Percentiles rank a stretch among this genome's conserved stretches.
Conservation (phyloP, 2,113 vertebrate genomes). For the Sphaerodactylus townsendi region DNA sequence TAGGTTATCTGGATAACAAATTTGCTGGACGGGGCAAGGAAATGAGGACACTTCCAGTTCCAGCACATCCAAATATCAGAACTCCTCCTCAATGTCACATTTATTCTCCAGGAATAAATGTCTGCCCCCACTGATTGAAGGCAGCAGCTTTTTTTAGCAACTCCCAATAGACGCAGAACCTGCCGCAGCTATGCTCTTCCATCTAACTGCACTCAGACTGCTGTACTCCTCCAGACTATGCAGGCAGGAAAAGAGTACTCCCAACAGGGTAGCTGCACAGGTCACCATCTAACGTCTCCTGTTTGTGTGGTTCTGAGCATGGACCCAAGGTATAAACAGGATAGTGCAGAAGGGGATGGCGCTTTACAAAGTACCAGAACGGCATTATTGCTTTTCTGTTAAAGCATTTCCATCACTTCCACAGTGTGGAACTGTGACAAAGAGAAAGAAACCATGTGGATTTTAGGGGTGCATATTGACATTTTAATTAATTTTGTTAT, state of each 20-base stretch:
- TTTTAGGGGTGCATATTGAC: background rate
- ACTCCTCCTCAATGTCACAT: background rate
- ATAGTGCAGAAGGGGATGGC: background rate
- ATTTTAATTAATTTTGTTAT: no score
- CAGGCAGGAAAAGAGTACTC: background rate
- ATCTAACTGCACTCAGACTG: background rate
- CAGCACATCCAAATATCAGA: background rate
- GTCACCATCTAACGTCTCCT: background rate
- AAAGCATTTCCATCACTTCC: background rate
- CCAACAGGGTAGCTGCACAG: background rate
- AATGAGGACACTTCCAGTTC: no score
- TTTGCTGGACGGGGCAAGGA: background rate
- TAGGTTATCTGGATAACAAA: no score
- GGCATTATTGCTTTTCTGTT: background rate
- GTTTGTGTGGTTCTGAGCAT: background rate
- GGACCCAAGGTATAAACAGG: background rate
- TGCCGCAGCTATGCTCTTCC: background rate
- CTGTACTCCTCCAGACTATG: background rate
- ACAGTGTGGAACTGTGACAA: background rate
- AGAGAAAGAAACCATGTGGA: background rate
- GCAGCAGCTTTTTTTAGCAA: no score
- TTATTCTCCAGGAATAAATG: no score
- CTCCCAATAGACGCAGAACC: background rate
- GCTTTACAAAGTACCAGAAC: background rate
- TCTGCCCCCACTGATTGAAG: no score